Base-by-base conservation (phyloP, 2,113 vertebrate genomes). In the Acanthisitta chloris region DNA sequence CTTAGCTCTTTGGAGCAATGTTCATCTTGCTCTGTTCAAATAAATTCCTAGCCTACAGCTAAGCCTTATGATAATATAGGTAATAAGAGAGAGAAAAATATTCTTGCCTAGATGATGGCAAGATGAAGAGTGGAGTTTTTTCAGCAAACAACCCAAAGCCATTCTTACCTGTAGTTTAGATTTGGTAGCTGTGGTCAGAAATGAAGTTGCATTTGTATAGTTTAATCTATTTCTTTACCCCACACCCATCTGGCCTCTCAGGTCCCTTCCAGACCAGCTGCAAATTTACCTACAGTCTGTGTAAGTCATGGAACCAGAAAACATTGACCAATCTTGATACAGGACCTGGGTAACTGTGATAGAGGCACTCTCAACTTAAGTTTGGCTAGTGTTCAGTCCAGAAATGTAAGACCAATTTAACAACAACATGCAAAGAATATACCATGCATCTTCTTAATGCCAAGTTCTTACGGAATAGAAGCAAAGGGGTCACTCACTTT, bases 401-500 rank as follows among this genome's bases (percentile, higher is more conserved):
- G 88, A 69, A 67, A 76, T 10, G 3, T 25, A 84, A 83, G 36
- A 52, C 8, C 4, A 72, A 20, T n/a, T 90, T 70, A 85, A 76
- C 52, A n/a, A 29, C 20, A 71, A 49, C 3, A 34, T 14, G 38
- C 67, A 80, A 89, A 73, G 10, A 72, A 57, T 26, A 17, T 3
- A 69, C 28, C 14, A 33, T 11, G 0, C 19, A 66, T 77, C 42
- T 62, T 69, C 59, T 62, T 52, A 12, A 42, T 31, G 40, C n/a
- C 5, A 33, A 2, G 18, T 23, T 43, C 23, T 65, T 52, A 36
- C 3, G 11, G 91, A 95, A 80, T n/a, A 81, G 4, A 61, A 51
- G 17, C 14, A 94, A 90, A 89, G 29, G 13, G n/a, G 51, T 26
- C 55, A 97, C 98, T 99, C 98, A 99, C 99, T 98, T 99, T 99